A percentile compares a stretch with the other conserved stretches of the same genome.
Evolutionary conservation across 2,113 vertebrate species (phyloP).

Genomic region (Pollimyrus isidori): DNA sequence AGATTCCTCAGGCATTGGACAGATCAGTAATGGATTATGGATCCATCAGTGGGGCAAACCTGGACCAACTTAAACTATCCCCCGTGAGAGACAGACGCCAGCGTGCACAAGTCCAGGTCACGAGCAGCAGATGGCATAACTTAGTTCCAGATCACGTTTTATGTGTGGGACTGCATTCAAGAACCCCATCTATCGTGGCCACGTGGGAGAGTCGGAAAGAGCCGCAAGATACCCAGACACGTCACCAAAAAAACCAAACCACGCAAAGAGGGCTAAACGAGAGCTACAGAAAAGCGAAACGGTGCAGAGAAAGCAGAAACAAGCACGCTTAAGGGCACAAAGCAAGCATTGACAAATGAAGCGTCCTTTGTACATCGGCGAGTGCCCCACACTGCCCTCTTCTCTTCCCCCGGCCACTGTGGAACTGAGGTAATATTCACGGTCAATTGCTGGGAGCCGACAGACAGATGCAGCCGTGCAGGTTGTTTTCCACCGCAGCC

Average conservation of each 20-base stretch:
- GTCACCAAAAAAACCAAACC: not conserved
- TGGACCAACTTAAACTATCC: not conserved
- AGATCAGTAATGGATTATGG: not conserved
- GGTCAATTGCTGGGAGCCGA: not conserved
- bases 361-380: not conserved
- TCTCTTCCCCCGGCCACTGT: not conserved
- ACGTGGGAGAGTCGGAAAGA: not conserved
- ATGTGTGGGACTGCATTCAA: not conserved
- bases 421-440: not conserved
- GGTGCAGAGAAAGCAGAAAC: not conserved
- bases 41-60: not conserved
- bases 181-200: not conserved
- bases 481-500: not conserved
- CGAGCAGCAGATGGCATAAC: not conserved
- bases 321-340: not conserved
- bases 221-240: not conserved
- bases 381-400: not conserved
- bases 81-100: not conserved
- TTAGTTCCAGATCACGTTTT: not conserved
- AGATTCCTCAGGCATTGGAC: not conserved
- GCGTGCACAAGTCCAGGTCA: not conserved
- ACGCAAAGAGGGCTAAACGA: not conserved
- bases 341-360: not conserved
- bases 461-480: not conserved
- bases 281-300: not conserved